Evolutionary conservation across 2,888 invertebrate species (phyloP).

Genomic region (Galerucella pusilla): DNA sequence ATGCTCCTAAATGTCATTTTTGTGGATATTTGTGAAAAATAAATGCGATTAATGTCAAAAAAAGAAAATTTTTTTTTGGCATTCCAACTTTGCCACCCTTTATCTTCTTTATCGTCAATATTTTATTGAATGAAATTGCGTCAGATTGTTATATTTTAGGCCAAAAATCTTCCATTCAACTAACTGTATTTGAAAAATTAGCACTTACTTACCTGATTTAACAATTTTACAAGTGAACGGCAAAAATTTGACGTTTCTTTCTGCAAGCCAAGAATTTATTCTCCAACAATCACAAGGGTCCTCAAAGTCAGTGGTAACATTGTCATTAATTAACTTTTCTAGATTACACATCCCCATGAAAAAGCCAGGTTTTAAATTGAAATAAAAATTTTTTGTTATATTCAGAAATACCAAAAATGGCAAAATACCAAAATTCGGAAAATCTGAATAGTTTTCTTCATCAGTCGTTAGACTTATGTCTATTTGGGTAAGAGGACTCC

Average conservation of each 20-base stretch:
- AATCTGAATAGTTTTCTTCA: slow-evolving; percentile 44
- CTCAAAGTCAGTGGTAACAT: slow-evolving; percentile 55
- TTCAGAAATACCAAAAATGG: slow-evolving; percentile 58
- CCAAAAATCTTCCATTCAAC: no score
- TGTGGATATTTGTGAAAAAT: no score
- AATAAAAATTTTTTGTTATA: slow-evolving; percentile 57
- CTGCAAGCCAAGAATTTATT: slow-evolving; percentile 57
- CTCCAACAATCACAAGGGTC: slow-evolving; percentile 60
- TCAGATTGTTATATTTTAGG: no score
- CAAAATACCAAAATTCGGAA: slow-evolving; percentile 57
- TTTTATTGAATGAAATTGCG: no score
- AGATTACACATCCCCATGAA: slow-evolving; percentile 61
- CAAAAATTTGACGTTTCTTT: slow-evolving; percentile 54
- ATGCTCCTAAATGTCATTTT: no score
- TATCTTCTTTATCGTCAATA: no score
- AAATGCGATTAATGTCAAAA: no score
- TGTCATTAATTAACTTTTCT: slow-evolving; percentile 53
- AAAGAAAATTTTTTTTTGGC: no score
- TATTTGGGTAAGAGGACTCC: slow-evolving; percentile 57
- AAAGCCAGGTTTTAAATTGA: slow-evolving; percentile 52
- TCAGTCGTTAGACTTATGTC: slow-evolving; percentile 58
- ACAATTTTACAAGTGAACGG: slow-evolving; percentile 52
- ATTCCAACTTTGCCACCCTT: no score
- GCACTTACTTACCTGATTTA: slow-evolving; percentile 51
- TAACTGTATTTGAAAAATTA: neutral